Base-by-base conservation (phyloP, 1,140 invertebrate species). In the Nylanderia fulva region DNA sequence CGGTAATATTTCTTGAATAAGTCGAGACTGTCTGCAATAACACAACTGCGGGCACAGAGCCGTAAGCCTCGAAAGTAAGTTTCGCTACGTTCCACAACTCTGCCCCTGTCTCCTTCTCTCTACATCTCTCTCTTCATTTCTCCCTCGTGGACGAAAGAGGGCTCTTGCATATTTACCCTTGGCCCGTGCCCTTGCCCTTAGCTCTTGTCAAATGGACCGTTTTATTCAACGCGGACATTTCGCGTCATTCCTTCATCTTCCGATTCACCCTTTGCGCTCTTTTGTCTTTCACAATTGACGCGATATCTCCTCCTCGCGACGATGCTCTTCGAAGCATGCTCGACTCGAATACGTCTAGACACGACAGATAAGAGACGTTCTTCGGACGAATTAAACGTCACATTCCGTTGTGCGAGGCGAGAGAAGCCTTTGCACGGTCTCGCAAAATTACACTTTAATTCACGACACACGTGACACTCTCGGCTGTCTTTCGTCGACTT, bases 151-250 rank as follows among this genome's bases (percentile, higher is more conserved):
- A 27, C 5, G 63, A 24, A 58, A 18, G 11, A 69, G 86, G 64
- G 77, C 72, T 71, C 86, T 88, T 77, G 87, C 87, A 89, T 89
- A 89, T 89, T 89, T 89, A 88, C 79, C 79, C 88, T 89, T 72
- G 83, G 86, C 33, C 52, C 76, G n/a, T 72, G 52, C 84, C 84
- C 68, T 88, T 68, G 48, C 66, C 68, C 66, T 66, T 45, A 69
- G 18, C 60, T 33, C 36, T 68, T 79, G 68, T 68, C 85, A 89
- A 89, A 89, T 89, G 87, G 85, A 84, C 80, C 88, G 87, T 89
- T 89, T 89, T 84, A 89, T 89, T 89, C 88, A 68, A n/a, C n/a
- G 45, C 58, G 61, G 79, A 66, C 61, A 84, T 88, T 68, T 63
- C 15, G 74, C 15, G 74, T 68, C 68, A 68, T 77, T 71, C 74